These are phyloP conservation scores for Melanotaenia pygmaea DNA, from an alignment of 2,797 vertebrate genomes.

Conservation along the genomic window DNA sequence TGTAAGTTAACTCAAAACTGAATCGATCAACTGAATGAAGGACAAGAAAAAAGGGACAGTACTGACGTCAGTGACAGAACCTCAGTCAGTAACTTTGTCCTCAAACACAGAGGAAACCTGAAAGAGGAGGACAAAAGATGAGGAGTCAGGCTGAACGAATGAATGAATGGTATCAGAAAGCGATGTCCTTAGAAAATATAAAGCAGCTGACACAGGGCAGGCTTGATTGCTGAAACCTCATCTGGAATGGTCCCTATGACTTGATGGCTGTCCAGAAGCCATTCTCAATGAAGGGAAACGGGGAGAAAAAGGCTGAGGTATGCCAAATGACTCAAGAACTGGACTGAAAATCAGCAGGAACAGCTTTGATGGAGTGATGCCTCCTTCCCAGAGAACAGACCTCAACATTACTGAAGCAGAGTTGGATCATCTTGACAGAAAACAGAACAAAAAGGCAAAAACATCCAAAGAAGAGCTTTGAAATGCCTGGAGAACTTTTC, in stretches of 20 bases:
- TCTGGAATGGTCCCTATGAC: not conserved
- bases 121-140: not conserved
- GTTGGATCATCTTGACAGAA: not conserved
- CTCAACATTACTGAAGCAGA: not conserved
- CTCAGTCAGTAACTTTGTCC: not conserved
- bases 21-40: not conserved
- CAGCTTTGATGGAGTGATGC: not conserved
- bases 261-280: not conserved
- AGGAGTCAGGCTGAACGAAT: not conserved
- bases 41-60: not conserved
- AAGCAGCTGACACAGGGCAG: too few species aligned
- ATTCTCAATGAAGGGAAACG: not conserved
- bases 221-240: not conserved
- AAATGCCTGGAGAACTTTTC: not conserved
- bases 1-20: not conserved
- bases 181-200: not conserved
- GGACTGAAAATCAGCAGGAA: not conserved
- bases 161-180: not conserved
- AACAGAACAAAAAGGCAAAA: not conserved
- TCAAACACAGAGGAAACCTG: not conserved
- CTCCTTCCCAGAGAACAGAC: not conserved
- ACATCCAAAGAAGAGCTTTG: not conserved
- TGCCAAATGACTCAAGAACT: not conserved
- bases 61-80: not conserved
- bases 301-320: not conserved